Percentiles rank a stretch among this genome's conserved stretches.
phyloP scores from a whole-genome alignment of 1,140 invertebrate species.

The Brachionus angularis region DNA sequence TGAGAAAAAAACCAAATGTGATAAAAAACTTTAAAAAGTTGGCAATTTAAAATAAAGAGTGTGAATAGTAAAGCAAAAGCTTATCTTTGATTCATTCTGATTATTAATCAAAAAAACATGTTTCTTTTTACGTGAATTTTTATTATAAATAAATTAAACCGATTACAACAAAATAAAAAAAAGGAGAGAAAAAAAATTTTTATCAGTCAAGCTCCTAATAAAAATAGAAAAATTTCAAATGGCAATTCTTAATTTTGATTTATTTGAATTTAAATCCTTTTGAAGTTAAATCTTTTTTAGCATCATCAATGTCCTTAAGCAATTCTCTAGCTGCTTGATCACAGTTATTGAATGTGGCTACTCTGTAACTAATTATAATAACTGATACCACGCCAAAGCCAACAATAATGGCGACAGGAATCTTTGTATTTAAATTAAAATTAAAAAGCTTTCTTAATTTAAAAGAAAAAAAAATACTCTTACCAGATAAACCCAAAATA shows the following conservation, averaged over 20 bases:
- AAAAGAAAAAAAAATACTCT: background rate
- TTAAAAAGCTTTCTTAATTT: no score
- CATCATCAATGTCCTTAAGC: conserved; percentile 17
- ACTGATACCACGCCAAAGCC: conserved; percentile 26
- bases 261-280: conserved; percentile 43
- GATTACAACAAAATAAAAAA: background rate
- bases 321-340: conserved; percentile 37
- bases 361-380: conserved; percentile 11
- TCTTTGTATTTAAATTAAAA: no score
- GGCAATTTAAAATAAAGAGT: no score
- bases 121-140: no score
- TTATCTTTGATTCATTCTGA: no score
- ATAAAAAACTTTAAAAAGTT: no score
- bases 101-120: no score
- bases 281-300: conserved; percentile 30
- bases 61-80: no score
- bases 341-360: conserved; percentile 35
- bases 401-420: background rate
- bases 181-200: background rate
- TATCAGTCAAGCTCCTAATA: background rate
- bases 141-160: no score
- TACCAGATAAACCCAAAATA: conserved; percentile 15
- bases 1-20: no score
- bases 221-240: background rate
- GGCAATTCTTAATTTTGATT: background rate